Evolutionary conservation across 2,113 vertebrate genomes (phyloP), one percentile per base, ranked within the genome.

Genomic region (Machaerirhynchus nigripectus): DNA sequence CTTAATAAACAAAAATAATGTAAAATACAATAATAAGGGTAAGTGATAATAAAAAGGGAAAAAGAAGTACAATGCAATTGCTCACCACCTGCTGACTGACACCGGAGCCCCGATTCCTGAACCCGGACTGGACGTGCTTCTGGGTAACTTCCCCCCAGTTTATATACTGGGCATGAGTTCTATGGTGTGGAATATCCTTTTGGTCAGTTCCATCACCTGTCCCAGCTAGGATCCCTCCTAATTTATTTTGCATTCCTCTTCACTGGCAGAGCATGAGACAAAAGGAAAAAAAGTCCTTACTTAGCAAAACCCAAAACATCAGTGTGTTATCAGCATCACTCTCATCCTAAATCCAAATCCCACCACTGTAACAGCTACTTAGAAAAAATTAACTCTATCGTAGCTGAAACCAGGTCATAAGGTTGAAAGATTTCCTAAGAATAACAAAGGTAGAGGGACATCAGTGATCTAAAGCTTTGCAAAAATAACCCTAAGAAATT

Each of bases 61-160:
- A 77, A 86, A 37, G 17, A 60, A 60, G 6, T 15, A 27, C 9
- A 31, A 60, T 60, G 22, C 11, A 44, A 5, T 37, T 60, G 22
- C 17, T 68, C 13, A 18, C 13, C 16, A 57, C 27, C 37, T 22
- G 11, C 46, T 77, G 73, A 52, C 53, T 0, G 1, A 42, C 14
- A 21, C 6, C 21, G 68, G 44, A 27, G 31, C 6, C 2, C 3
- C 17, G 17, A 17, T 50, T 50, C 26, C 44, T 33, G 71, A 68
- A 52, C 53, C 31, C 13, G 26, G 17, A 59, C 0, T 42, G 27
- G 22, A 31, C 0, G 0, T 0, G 0, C 35, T 52, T 59, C 53
- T 42, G 27, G 23, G 17, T 59, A 59, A 26, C 26, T 37, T 59
- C 9, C 37, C 33, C 33, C 33, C 37, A 23, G 27, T 52, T 86